Evolutionary conservation across 2,888 invertebrate genomes (phyloP), one percentile per base, ranked within the genome.

Genomic region (Trichogramma dendrolimi): DNA sequence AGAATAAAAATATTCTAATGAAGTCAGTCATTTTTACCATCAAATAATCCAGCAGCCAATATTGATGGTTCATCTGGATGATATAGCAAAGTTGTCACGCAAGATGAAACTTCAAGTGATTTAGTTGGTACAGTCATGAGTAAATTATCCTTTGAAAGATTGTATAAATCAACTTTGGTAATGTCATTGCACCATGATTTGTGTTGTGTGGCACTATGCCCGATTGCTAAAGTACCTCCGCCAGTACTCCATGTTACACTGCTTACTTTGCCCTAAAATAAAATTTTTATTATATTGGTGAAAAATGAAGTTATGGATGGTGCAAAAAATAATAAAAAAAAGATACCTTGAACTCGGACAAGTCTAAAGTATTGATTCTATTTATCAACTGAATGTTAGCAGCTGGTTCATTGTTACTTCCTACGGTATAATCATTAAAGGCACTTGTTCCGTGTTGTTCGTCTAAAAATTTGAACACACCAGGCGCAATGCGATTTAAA

Each of bases 11-110:
- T 7, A 58, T 40, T 10, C 51, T 42, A 51, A 57, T 43, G 11
- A 59, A 47, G 49, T 49, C 49, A 53, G 7, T 42, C 52, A 46
- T 10, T 43, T 54, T 64, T 64, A 78, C 78, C 78, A 67, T 77
- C 78, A 49, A 73, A 75, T 60, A 78, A 67, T 44, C 82, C 83
- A 64, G 80, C 81, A 40, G 81, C 82, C 52, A 84, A 71, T 60
- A 84, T 77, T 4, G 80, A 78, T 0, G 83, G 80, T 67, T 81
- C 76, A 3, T 71, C 72, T 4, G 82, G 81, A 73, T 84, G 84
- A 73, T 82, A 84, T 48, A 77, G 70, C 11, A 83, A 64, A 5
- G 76, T 68, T 7, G 79, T 80, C 6, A 83, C 75, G 58, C 84
- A 84, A 27, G 81, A 75, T 63, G 80, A 75, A 10, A 72, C 70